Percentiles rank a stretch among this genome's conserved stretches.
These are phyloP conservation scores for Clepsis dumicolana DNA, from an alignment of 2,888 invertebrate species.

Conservation along the genomic window DNA sequence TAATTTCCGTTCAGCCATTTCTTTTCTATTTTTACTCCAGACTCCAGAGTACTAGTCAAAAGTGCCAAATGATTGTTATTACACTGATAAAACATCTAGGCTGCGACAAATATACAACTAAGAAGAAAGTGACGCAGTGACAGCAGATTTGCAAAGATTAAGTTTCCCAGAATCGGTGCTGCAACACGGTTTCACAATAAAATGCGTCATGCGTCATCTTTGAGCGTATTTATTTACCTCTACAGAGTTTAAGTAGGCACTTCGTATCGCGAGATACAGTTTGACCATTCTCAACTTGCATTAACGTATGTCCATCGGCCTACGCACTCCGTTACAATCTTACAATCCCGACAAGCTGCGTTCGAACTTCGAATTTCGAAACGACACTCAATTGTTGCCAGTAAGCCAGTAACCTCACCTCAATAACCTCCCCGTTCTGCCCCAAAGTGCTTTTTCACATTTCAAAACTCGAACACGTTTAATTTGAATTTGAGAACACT, in stretches of 20 bases:
- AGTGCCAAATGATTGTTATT: not conserved
- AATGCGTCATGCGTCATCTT: slow-evolving; percentile 40
- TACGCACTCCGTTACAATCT: slow-evolving; percentile 42
- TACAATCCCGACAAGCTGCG: slow-evolving; percentile 28
- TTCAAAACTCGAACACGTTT: slow-evolving; percentile 38
- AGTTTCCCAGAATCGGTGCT: slow-evolving; percentile 25
- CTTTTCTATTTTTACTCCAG: not conserved
- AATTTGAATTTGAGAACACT: slow-evolving; percentile 42
- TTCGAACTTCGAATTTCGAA: slow-evolving; percentile 32
- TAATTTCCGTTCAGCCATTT: not conserved
- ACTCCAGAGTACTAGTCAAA: not conserved
- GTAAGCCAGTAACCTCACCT: slow-evolving; percentile 42
- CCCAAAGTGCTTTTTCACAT: slow-evolving; percentile 44
- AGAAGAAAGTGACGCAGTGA: slow-evolving; percentile 39
- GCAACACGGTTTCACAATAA: slow-evolving; percentile 11
- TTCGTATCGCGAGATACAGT: slow-evolving; percentile 39
- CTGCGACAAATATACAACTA: slow-evolving; percentile 35
- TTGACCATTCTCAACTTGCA: slow-evolving; percentile 32
- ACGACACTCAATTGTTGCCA: slow-evolving; percentile 42
- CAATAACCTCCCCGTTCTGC: slow-evolving; percentile 38
- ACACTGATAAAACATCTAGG: slow-evolving; percentile 21
- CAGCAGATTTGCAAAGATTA: slow-evolving; percentile 32
- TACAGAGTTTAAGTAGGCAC: slow-evolving; percentile 24
- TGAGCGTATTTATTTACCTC: slow-evolving; percentile 20
- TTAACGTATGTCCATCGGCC: slow-evolving; percentile 39